Evolutionary conservation across 2,113 vertebrate species (phyloP), one percentile per base, ranked within the genome.

Genomic region (Campylomormyrus tamandua): DNA sequence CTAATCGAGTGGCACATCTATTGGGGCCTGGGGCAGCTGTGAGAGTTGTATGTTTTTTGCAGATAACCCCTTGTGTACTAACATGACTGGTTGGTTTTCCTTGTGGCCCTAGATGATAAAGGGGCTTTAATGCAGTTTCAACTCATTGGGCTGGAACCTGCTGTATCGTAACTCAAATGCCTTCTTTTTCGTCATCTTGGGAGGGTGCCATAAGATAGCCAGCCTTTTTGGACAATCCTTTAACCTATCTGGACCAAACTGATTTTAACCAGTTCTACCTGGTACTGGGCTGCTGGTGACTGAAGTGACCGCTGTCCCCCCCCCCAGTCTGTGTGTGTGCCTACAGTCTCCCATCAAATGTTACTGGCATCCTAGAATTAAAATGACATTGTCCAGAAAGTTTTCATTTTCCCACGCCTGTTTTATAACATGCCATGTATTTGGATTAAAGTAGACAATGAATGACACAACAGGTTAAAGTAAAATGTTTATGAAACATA

Each of bases 1-100:
- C 56, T 88, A 62, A 88, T 66, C 39, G 56, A 56, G 19, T 50
- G 70, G 70, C 17, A 89, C 66, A 58, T 52, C 87, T 88, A 39
- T 9, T 3, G 88, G 45, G 88, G 88, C 88, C 58, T 49, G 46
- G 49, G 11, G 85, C 49, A 87, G 56, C 53, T 27, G 21, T 50
- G 46, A 46, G 62, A 35, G 21, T 50, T 48, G 88, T 49, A 39
- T 89, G 62, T 89, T 80, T 89, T 21, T 56, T 77, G 27, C 48
- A 56, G 48, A 89, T 89, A 83, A 89, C 74, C 49, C 74, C 17
- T 45, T 42, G n/a, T 83, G 27, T 50, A 52, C 21, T 11, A 70
- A 45, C 24, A 42, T 74, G 62, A 31, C 45, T n/a, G 45, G 62
- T 35, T 10, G 35, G 87, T 39, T 52, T 19, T 35, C 19, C 39